A percentile compares a stretch with the other conserved stretches of the same genome.
These are phyloP conservation scores for Ariolimax columbianus DNA, from an alignment of 2,888 invertebrate species.

Conservation along the genomic window DNA sequence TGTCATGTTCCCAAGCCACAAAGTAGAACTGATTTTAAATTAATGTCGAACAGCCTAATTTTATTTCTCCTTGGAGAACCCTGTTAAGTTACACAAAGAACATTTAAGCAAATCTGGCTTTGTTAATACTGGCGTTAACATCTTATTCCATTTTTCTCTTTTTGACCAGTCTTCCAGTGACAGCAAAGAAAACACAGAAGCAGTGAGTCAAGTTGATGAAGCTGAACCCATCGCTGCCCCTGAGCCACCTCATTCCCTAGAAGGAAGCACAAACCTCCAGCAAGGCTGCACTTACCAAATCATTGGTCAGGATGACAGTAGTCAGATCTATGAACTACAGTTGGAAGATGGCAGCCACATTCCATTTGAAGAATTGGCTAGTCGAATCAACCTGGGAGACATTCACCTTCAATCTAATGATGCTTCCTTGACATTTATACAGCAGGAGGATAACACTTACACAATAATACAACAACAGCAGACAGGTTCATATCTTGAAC, in stretches of 20 bases:
- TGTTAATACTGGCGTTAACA: too few relatives aligned
- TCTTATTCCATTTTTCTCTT: conserved; percentile 7
- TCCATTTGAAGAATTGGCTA: conserved; percentile 38
- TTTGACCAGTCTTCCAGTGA: not conserved
- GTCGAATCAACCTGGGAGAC: conserved; percentile 24
- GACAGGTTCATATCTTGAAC: not conserved
- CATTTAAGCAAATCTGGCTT: too few relatives aligned
- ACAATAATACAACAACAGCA: conserved; percentile 10
- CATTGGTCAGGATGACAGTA: conserved; percentile 18
- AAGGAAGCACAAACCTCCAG: conserved; percentile 12
- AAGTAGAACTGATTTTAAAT: too few relatives aligned
- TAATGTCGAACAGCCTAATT: too few relatives aligned
- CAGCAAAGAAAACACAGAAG: conserved; percentile 22
- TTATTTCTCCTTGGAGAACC: too few relatives aligned
- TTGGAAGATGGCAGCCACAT: conserved; percentile 33
- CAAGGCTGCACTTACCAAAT: conserved; percentile 36
- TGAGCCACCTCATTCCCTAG: conserved; percentile 17
- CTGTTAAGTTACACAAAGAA: too few relatives aligned
- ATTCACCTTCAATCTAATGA: conserved; percentile 14
- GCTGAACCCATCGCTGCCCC: not conserved
- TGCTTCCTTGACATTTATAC: conserved; percentile 22
- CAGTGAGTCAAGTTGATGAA: conserved; percentile 6
- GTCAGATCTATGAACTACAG: conserved; percentile 43
- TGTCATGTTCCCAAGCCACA: too few relatives aligned
- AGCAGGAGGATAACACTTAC: not conserved